Conservation (phyloP, 2,113 vertebrate genomes). For the Dasypus novemcinctus region DNA sequence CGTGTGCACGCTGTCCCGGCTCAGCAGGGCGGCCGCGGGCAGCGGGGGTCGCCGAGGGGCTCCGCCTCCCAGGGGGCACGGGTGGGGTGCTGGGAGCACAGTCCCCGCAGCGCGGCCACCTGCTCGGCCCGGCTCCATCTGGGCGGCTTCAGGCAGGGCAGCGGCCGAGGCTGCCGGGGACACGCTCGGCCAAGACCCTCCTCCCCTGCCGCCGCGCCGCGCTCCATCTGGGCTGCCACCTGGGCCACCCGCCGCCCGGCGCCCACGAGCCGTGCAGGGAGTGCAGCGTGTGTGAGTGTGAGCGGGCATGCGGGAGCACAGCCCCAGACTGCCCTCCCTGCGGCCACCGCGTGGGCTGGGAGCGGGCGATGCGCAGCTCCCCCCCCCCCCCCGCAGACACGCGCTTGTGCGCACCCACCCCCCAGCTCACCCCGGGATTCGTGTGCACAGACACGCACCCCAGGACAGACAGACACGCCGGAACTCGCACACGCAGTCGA, state of each 20-base stretch:
- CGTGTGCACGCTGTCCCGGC: accelerated
- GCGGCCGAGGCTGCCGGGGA: slow-evolving; percentile 39
- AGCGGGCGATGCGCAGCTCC: too few species aligned
- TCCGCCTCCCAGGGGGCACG: slow-evolving; percentile 41
- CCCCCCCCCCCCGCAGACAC: too few species aligned
- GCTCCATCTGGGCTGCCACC: slow-evolving; percentile 75
- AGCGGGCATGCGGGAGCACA: too few species aligned
- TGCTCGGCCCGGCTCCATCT: slow-evolving; percentile 74
- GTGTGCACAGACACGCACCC: background rate
- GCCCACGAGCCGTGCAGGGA: background rate
- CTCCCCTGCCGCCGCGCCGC: background rate
- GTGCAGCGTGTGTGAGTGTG: background rate
- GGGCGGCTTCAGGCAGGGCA: slow-evolving; percentile 70
- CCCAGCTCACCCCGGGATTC: too few species aligned
- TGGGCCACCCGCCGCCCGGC: slow-evolving; percentile 46
- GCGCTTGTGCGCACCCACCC: too few species aligned
- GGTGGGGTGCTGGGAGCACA: slow-evolving; percentile 32
- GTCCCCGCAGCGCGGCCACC: slow-evolving; percentile 61
- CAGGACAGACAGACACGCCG: background rate
- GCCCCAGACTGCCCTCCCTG: too few species aligned
- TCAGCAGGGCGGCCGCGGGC: background rate
- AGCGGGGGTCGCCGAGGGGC: background rate
- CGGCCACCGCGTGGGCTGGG: too few species aligned
- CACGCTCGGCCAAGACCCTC: slow-evolving; percentile 66
- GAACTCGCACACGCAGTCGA: too few species aligned